Conservation (phyloP, 2,888 invertebrate species). For the Euphydryas editha region DNA sequence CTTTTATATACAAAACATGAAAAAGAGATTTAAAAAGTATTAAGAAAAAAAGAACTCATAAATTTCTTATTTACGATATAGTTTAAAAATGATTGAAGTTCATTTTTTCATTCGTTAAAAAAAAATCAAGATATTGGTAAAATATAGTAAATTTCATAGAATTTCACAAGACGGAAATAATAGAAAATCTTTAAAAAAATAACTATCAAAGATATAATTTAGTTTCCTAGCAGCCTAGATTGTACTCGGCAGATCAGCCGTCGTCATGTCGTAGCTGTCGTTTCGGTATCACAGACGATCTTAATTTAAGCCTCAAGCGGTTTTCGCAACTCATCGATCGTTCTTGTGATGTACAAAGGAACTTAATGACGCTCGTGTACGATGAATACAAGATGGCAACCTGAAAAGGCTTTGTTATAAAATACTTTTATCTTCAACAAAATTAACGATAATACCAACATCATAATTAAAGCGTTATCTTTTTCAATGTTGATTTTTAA, state of each 20-base stretch:
- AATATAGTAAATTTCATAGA: too few species aligned
- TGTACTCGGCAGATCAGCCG: background rate
- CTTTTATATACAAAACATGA: too few species aligned
- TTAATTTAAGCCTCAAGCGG: constrained; percentile 73
- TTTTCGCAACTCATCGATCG: constrained; percentile 68
- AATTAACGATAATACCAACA: constrained; percentile 50
- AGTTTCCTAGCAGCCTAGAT: background rate
- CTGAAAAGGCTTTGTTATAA: constrained; percentile 64
- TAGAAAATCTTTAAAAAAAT: too few species aligned
- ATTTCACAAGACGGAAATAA: too few species aligned
- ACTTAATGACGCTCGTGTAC: constrained; percentile 70
- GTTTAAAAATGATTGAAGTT: too few species aligned
- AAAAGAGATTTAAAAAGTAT: too few species aligned
- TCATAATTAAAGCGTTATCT: constrained; percentile 20
- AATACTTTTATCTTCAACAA: constrained; percentile 59
- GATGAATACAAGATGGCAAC: constrained; percentile 65
- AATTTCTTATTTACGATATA: too few species aligned
- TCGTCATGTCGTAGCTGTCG: constrained; percentile 16
- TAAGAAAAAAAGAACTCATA: too few species aligned
- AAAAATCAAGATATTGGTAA: too few species aligned
- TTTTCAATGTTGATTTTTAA: constrained; percentile 7
- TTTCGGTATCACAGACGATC: constrained; percentile 60
- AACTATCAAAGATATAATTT: too few species aligned
- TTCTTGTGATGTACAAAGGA: constrained; percentile 64
- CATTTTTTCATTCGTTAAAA: too few species aligned